Evolutionary conservation across 2,888 invertebrate genomes (phyloP), one percentile per base, ranked within the genome.

Genomic region (Drosophila histrio): DNA sequence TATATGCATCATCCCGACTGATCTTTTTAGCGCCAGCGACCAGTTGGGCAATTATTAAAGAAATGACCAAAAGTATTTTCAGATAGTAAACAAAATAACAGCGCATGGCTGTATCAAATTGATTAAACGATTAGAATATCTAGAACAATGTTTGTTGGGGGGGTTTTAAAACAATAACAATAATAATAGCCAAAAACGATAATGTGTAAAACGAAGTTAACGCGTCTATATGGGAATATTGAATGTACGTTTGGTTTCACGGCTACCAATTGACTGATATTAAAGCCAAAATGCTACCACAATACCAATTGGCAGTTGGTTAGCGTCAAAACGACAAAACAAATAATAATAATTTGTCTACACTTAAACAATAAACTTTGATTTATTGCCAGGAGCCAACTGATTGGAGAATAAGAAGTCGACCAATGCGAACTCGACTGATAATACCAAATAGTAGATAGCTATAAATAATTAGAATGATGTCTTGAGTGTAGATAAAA

Each of bases 281-380:
- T 56, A 49, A 15, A 13, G 28, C 21, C 13, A 57, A 34, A 8
- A 41, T 30, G 32, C 44, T 24, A 60, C 34, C 13, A 13, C 13
- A 62, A 56, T 26, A 17, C 36, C 24, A 43, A 66, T 26, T 47
- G 47, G 13, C 8, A 17, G n/a, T 41, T 13, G 30, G 39, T 47
- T 56, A 39, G 66, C 58, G 39, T 57, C 36, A 68, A 68, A 7
- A 15, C 34, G 11, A 19, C 17, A 50, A 79, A 70, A 73, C 58
- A 50, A 72, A 85, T 79, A 75, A 70, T 84, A 72, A 85, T 79
- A 75, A 70, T 84, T 74, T 49, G 49, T 68, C 57, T 75, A 65
- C 58, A 64, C 47, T 67, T 50, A 39, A 28, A 38, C 72, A 64
- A 74, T 86, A 74, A 70, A 74, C 67, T 77, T 70, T 82, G 81